Percentiles rank a stretch among this genome's conserved stretches.
phyloP scores from a whole-genome alignment of 2,888 invertebrate genomes.

The Lithosia quadra region DNA sequence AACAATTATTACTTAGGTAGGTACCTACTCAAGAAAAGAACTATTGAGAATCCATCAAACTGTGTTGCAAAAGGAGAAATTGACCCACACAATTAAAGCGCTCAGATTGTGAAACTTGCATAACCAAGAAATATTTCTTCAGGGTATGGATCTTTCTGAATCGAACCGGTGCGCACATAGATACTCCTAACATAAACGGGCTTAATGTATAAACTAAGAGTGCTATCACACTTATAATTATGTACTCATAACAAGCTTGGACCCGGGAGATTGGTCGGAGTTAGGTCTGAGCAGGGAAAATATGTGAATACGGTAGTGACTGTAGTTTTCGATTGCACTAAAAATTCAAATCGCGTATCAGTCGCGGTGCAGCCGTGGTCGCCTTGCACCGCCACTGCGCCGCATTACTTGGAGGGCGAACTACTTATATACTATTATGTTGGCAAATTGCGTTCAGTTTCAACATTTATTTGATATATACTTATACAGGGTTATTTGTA shows the following conservation, averaged over 20 bases:
- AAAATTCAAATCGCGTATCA: background rate
- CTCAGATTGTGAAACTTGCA: background rate
- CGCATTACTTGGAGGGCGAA: background rate
- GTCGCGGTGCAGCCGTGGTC: background rate
- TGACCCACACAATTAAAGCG: background rate
- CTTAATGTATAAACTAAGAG: background rate
- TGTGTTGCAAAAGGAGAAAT: background rate
- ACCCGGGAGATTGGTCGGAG: conserved; percentile 44
- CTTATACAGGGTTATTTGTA: no score
- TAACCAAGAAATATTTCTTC: background rate
- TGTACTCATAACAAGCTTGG: conserved; percentile 37
- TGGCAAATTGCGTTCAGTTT: background rate
- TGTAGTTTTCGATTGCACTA: background rate
- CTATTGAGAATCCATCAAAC: background rate
- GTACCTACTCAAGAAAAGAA: no score
- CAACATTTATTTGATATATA: background rate
- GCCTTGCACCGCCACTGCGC: background rate
- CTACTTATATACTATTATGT: background rate
- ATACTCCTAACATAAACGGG: background rate
- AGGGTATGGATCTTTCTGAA: background rate
- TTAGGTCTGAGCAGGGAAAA: conserved; percentile 1
- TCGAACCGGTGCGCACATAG: conserved; percentile 3
- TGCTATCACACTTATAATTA: background rate
- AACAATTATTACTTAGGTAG: background rate
- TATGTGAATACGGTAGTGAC: background rate